phyloP scores from a whole-genome alignment of 2,797 vertebrate genomes.

The Nyctibius grandis region DNA sequence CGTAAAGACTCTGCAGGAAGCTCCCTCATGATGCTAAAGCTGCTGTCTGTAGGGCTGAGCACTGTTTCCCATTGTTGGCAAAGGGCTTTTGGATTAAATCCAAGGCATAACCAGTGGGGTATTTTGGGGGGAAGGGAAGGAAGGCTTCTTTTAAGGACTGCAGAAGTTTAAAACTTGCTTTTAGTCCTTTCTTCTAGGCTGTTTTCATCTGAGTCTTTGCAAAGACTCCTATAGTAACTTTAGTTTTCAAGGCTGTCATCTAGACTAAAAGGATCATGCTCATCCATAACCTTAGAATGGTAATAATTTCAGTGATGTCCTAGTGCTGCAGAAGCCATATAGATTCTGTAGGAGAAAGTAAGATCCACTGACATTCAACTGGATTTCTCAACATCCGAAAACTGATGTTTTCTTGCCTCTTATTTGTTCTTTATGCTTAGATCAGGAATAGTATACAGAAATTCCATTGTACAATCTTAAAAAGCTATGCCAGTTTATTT shows the following conservation, averaged over 20 bases:
- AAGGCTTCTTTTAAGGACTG: neutral
- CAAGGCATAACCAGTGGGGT: neutral
- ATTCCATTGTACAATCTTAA: too few species aligned
- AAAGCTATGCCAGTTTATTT: neutral
- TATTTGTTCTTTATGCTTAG: neutral
- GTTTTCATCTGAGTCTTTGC: neutral
- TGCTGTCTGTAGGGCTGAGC: neutral
- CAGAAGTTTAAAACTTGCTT: too few species aligned
- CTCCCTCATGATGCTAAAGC: fast-evolving
- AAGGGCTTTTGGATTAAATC: neutral
- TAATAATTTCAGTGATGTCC: neutral
- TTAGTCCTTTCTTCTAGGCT: neutral
- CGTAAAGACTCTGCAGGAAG: neutral
- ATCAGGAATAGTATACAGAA: neutral
- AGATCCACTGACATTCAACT: neutral
- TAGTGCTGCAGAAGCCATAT: neutral
- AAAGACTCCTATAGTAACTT: neutral
- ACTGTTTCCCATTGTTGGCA: neutral
- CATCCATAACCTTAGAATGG: neutral
- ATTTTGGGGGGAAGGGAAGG: too few species aligned
- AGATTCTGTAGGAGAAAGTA: neutral
- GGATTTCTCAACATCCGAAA: neutral
- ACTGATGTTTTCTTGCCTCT: neutral
- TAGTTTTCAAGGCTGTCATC: neutral
- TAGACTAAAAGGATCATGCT: neutral